phyloP scores from a whole-genome alignment of 2,888 invertebrate genomes.

The Helicoverpa assulta region DNA sequence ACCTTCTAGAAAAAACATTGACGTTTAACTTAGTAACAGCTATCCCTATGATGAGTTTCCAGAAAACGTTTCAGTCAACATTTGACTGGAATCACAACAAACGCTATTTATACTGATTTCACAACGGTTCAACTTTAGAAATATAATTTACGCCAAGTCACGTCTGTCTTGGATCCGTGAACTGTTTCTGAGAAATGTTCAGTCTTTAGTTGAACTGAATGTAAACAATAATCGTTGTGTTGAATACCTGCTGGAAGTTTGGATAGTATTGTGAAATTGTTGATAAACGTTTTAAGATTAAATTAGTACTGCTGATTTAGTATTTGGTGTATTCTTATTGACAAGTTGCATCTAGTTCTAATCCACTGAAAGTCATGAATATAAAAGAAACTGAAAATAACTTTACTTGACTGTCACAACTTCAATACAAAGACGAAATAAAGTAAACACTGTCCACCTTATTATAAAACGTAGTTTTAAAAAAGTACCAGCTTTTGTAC shows the following conservation, averaged over 20 bases:
- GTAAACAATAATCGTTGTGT: neutral
- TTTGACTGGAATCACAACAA: neutral
- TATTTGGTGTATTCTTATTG: no score
- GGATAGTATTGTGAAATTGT: neutral
- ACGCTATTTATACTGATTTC: neutral
- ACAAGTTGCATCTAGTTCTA: no score
- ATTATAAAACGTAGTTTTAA: no score
- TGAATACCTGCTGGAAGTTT: neutral
- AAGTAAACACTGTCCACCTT: no score
- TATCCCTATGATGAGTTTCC: neutral
- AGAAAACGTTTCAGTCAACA: neutral
- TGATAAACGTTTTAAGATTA: neutral
- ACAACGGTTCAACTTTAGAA: conserved; percentile 25
- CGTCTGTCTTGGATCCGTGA: conserved; percentile 27
- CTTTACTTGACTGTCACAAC: no score
- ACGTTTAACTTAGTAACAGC: neutral
- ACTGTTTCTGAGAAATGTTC: conserved; percentile 18
- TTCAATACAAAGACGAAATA: no score
- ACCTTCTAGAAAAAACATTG: neutral
- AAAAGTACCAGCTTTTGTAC: no score
- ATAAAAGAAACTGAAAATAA: no score
- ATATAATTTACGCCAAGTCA: conserved; percentile 43
- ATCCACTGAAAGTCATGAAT: no score
- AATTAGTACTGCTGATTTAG: neutral
- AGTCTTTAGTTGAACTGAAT: conserved; percentile 12